Evolutionary conservation across 2,888 invertebrate species (phyloP), one percentile per base, ranked within the genome.

Genomic region (Spodoptera exigua): DNA sequence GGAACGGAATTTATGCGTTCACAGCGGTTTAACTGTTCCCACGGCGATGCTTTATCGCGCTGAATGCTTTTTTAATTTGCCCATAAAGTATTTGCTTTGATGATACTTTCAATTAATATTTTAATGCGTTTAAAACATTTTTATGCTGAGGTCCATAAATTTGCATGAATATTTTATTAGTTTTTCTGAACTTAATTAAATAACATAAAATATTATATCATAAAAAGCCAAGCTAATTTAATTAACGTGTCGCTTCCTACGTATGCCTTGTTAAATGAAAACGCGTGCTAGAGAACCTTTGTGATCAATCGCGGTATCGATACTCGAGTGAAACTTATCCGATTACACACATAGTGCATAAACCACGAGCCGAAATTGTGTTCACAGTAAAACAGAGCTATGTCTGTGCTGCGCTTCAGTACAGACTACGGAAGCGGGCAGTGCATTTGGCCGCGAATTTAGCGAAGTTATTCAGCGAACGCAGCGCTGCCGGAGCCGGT

Each of bases 381-480:
- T 76, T 81, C 70, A 64, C 70, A 75, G 76, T 81, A 79, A 78
- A 80, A 78, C 70, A 75, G 73, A 78, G 70, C 68, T 68, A 65
- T 80, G 75, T 79, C 82, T 80, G 76, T 75, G 71, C 61, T 58
- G 65, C 70, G 60, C 65, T 70, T 67, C 71, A 62, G 68, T 56
- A 73, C 81, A 85, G 86, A 86, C 87, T 63, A 71, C 82, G 87
- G 88, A 88, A 88, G 80, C 84, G 79, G 75, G 70, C 82, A 82
- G 82, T 88, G 89, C 88, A 89, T 88, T 88, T 86, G 83, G 77
- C 78, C 82, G 82, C 83, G 85, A 87, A 88, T 85, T 88, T 75
- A 78, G 79, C 74, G 72, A 84, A 88, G 84, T 88, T 89, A 88
- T 87, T 88, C 77, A 79, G 78, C 79, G 78, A 65, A 68, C 67